phyloP scores from a whole-genome alignment of 2,888 invertebrate genomes.

The Synergus itoensis region DNA sequence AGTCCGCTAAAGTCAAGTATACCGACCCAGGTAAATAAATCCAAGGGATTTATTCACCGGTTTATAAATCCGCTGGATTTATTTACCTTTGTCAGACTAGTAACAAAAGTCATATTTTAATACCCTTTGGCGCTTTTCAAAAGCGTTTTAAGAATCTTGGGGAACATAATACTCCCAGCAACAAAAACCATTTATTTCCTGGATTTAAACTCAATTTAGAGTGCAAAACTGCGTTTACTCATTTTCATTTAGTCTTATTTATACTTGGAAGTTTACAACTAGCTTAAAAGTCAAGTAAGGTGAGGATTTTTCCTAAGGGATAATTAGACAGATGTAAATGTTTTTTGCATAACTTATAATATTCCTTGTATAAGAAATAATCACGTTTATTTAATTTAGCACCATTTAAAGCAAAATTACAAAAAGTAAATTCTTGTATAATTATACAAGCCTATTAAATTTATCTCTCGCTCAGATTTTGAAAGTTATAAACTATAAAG shows the following conservation, averaged over 20 bases:
- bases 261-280: background rate
- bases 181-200: slow-evolving; percentile 26
- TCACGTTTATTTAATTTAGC: no score
- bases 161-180: slow-evolving; percentile 3
- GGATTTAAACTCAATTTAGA: background rate
- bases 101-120: slow-evolving; percentile 31
- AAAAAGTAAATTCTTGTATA: background rate
- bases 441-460: background rate
- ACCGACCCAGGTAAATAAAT: slow-evolving; percentile 52
- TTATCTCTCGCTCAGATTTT: background rate
- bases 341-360: no score
- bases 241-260: background rate
- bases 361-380: no score
- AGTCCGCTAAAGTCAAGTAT: slow-evolving; percentile 13
- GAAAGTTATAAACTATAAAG: slow-evolving; percentile 7
- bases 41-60: slow-evolving; percentile 48
- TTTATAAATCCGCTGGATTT: slow-evolving; percentile 37
- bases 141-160: background rate
- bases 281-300: background rate
- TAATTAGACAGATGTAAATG: background rate
- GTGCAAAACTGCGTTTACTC: background rate
- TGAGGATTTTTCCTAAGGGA: background rate
- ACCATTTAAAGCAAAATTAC: no score
- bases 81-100: slow-evolving; percentile 31
- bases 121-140: slow-evolving; percentile 10